Conservation (phyloP, 2,888 invertebrate genomes). For the Conistra vaccinii region DNA sequence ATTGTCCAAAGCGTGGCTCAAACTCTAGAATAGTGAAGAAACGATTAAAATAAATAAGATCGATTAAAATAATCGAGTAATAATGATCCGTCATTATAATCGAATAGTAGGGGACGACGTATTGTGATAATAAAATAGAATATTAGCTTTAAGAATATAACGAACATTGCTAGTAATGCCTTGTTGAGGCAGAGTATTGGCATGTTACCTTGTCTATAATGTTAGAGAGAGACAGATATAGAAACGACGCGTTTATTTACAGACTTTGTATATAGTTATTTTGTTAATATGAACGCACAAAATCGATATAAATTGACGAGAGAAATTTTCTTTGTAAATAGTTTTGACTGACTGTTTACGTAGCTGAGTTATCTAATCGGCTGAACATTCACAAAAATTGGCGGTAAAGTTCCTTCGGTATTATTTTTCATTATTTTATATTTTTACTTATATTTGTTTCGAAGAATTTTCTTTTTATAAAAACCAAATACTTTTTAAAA, state of each 20-base stretch:
- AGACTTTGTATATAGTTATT: constrained; percentile 63
- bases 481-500: constrained; percentile 1
- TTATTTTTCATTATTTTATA: constrained; percentile 22
- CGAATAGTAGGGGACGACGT: constrained; percentile 73
- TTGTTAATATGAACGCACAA: constrained; percentile 64
- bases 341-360: constrained; percentile 40
- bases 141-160: constrained; percentile 69
- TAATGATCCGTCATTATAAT: constrained; percentile 56
- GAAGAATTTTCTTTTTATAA: constrained; percentile 7
- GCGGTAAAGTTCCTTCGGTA: constrained; percentile 49
- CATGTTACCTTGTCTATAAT: constrained; percentile 54
- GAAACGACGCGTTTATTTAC: constrained; percentile 58
- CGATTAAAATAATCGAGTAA: constrained; percentile 55
- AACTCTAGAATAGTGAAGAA: constrained; percentile 72
- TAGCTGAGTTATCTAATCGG: constrained; percentile 12
- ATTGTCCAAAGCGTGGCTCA: constrained; percentile 77
- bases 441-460: constrained; percentile 40
- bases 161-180: constrained; percentile 60
- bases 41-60: constrained; percentile 58
- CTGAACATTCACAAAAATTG: constrained; percentile 17
- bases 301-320: constrained; percentile 48
- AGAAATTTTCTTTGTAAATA: constrained; percentile 35
- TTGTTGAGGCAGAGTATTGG: constrained; percentile 54
- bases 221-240: constrained; percentile 56
- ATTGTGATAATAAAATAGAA: constrained; percentile 80